These are phyloP conservation scores for Python bivittatus DNA, from an alignment of 2,113 vertebrate genomes.

Conservation along the genomic window DNA sequence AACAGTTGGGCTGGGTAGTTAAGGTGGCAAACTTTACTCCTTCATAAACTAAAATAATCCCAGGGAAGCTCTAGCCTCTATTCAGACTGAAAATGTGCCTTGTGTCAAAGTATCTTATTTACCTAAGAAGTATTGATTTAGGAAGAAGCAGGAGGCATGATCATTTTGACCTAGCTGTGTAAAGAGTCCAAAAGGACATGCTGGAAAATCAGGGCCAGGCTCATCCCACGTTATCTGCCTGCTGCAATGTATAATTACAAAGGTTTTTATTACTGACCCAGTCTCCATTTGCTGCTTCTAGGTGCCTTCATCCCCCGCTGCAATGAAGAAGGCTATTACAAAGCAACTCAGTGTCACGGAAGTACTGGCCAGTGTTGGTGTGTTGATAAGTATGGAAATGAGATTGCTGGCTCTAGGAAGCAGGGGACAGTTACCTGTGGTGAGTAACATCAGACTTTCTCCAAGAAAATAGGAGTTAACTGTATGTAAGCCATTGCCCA, in stretches of 20 bases:
- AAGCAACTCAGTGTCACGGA: slow-evolving; percentile 91
- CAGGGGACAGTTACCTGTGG: slow-evolving; percentile 91
- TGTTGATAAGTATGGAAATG: slow-evolving; percentile 95
- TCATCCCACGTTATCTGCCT: not conserved
- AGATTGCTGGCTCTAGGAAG: slow-evolving; percentile 92
- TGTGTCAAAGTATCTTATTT: not conserved
- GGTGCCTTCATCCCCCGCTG: slow-evolving; percentile 91
- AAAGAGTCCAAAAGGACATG: not conserved
- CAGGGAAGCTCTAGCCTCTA: not conserved
- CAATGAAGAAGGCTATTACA: slow-evolving; percentile 94
- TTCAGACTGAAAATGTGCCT: not conserved
- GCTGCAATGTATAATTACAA: not conserved
- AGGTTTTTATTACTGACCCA: slow-evolving; percentile 21
- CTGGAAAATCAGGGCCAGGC: not conserved
- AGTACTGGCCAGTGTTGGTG: slow-evolving; percentile 97
- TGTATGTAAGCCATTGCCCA: not conserved
- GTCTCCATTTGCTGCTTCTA: slow-evolving; percentile 56
- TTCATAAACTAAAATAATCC: not conserved
- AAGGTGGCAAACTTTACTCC: not conserved
- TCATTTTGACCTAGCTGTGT: not conserved
- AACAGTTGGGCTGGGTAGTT: not conserved
- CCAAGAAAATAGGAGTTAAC: not conserved
- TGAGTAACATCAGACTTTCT: slow-evolving; percentile 68
- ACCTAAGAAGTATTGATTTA: not conserved
- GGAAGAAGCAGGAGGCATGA: not conserved